Evolutionary conservation across 2,113 vertebrate genomes (phyloP), one percentile per base, ranked within the genome.

Genomic region (Oreamnos americanus): DNA sequence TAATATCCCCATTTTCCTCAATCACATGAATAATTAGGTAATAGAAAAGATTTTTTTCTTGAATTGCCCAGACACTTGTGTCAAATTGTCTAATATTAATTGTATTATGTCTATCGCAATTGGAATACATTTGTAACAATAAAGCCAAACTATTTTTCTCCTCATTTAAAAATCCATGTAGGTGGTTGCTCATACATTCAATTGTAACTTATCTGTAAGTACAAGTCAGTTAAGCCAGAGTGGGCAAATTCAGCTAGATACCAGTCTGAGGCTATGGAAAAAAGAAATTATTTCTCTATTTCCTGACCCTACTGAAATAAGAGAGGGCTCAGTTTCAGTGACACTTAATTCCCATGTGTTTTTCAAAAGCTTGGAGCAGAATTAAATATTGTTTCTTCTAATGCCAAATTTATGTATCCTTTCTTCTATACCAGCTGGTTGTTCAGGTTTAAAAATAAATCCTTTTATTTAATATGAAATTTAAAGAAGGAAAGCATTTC

Each of bases 41-140:
- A 88, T 55, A 92, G 71, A 64, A 81, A 94, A 96, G 7, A 87
- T 43, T 90, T 36, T 90, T 33, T 67, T 57, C 45, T 51, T 82
- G 43, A 94, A 94, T 94, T 93, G 8, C 15, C 10, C n/a, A 87
- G 76, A 74, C 23, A 57, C 13, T 88, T 92, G 51, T 45, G 28
- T 92, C 36, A 94, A 93, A 97, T 71, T 96, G 26, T 2, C 57
- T 39, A 92, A 90, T 49, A 96, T 90, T 90, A 92, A 92, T 26
- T 47, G 17, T 49, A 53, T 87, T 87, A 78, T 79, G 23, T 76
- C 47, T 43, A 33, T 16, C 62, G 19, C 28, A 86, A 92, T n/a
- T 95, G 28, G 6, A 90, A 93, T 84, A 91, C 28, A 58, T 81
- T 87, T 60, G 45, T 79, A 13, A 92, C 16, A 45, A 4, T 49